phyloP scores from a whole-genome alignment of 35 echinoderm and acorn worm genomes.

The Diadema setosum region DNA sequence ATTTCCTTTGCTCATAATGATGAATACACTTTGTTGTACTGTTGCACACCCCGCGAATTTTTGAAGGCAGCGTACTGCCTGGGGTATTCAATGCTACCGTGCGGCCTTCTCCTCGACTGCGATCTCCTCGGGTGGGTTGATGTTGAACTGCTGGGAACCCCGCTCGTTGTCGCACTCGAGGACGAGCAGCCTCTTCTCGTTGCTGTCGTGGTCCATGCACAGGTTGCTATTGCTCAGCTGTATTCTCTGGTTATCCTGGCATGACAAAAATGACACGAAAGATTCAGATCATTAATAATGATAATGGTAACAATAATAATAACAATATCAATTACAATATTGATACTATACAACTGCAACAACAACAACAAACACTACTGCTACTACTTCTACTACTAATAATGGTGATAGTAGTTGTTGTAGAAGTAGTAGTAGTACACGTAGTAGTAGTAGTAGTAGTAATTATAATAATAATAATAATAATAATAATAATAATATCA shows the following conservation, averaged over 20 bases:
- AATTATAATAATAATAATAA: no score
- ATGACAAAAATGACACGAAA: not conserved
- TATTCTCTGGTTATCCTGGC: conserved; percentile 31
- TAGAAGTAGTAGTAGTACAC: no score
- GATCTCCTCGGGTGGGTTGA: not conserved
- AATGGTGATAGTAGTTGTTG: not conserved
- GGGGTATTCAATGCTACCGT: not conserved
- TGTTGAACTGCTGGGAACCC: conserved; percentile 45
- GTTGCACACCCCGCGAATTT: no score
- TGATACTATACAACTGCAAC: not conserved
- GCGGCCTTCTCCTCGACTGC: not conserved
- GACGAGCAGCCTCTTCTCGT: not conserved
- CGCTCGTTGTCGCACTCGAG: conserved; percentile 41
- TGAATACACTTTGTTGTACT: no score
- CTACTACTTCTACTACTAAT: not conserved
- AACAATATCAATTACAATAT: not conserved
- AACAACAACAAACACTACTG: not conserved
- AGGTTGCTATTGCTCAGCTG: conserved; percentile 39
- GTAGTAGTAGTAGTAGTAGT: no score
- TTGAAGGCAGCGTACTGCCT: no score
- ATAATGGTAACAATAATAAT: not conserved
- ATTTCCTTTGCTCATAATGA: no score
- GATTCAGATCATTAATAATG: not conserved
- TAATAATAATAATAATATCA: no score
- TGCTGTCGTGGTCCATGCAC: conserved; percentile 64